These are phyloP conservation scores for Pygoscelis antarcticus DNA, from an alignment of 2,113 vertebrate genomes.

Conservation along the genomic window DNA sequence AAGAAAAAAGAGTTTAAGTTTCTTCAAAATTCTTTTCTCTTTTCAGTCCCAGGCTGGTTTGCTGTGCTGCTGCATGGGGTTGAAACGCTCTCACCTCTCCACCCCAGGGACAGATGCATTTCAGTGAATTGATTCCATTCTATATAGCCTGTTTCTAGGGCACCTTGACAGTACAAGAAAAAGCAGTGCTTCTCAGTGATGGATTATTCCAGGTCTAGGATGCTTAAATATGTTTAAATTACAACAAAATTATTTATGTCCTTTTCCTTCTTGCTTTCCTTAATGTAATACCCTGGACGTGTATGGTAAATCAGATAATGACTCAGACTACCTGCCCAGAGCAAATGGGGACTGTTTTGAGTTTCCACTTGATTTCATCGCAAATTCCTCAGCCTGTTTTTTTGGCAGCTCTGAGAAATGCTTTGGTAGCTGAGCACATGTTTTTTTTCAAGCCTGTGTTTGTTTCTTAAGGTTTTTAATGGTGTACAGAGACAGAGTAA, in stretches of 20 bases:
- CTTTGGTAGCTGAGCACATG: neutral
- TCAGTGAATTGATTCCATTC: neutral
- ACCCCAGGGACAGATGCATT: neutral
- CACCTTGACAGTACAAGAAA: neutral
- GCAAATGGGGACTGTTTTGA: neutral
- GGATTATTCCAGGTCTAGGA: neutral
- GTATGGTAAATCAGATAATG: neutral
- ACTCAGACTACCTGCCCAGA: neutral
- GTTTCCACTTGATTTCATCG: constrained; percentile 13
- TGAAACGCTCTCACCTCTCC: neutral
- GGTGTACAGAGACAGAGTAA: neutral
- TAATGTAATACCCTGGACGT: neutral
- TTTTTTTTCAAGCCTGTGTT: constrained; percentile 13
- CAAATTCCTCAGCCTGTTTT: neutral
- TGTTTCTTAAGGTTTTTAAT: constrained; percentile 10
- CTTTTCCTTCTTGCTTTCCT: neutral
- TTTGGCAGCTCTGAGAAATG: neutral
- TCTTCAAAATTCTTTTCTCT: neutral
- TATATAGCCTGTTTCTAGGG: neutral
- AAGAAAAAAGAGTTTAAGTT: neutral
- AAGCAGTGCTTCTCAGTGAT: neutral
- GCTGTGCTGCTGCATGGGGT: neutral
- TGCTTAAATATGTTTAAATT: neutral
- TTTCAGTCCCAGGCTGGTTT: neutral
- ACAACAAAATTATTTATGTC: neutral